phyloP scores from a whole-genome alignment of 2,797 vertebrate genomes.

The Poecilia gillii region DNA sequence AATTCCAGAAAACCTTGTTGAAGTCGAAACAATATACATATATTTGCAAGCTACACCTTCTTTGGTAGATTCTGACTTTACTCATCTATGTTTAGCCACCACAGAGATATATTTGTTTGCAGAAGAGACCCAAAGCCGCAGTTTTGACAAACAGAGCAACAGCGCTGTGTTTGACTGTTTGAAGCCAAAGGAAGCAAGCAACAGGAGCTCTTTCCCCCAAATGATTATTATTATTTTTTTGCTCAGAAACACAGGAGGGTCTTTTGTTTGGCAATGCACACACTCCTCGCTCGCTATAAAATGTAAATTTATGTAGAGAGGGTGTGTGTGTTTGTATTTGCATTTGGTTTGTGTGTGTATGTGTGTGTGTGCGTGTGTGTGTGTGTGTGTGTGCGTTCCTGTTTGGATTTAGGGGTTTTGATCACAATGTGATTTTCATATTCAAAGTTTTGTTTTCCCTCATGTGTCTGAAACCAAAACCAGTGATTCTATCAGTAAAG shows the following conservation, averaged over 20 bases:
- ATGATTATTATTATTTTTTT: conserved; percentile 22
- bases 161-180: conserved; percentile 22
- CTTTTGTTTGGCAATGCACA: conserved; percentile 34
- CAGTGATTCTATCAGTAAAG: not conserved
- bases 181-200: conserved; percentile 36
- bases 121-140: conserved; percentile 21
- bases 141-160: conserved; percentile 36
- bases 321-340: conserved; percentile 19
- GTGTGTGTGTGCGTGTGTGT: not conserved
- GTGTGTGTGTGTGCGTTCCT: not conserved
- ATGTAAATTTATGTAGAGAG: conserved; percentile 48
- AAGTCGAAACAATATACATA: not conserved
- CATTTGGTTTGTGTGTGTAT: not conserved
- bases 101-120: conserved; percentile 20
- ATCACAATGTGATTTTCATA: conserved; percentile 62
- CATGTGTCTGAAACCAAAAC: conserved; percentile 17
- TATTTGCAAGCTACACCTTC: not conserved
- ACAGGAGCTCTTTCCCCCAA: conserved; percentile 11
- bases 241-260: conserved; percentile 12
- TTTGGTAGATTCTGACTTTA: not conserved
- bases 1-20: not conserved
- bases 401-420: conserved; percentile 11
- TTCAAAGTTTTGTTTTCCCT: conserved; percentile 44
- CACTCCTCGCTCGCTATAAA: conserved; percentile 28
- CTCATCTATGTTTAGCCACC: conserved; percentile 17